Conservation (phyloP, 2,888 invertebrate genomes). For the Agonopterix alstromeriana region DNA sequence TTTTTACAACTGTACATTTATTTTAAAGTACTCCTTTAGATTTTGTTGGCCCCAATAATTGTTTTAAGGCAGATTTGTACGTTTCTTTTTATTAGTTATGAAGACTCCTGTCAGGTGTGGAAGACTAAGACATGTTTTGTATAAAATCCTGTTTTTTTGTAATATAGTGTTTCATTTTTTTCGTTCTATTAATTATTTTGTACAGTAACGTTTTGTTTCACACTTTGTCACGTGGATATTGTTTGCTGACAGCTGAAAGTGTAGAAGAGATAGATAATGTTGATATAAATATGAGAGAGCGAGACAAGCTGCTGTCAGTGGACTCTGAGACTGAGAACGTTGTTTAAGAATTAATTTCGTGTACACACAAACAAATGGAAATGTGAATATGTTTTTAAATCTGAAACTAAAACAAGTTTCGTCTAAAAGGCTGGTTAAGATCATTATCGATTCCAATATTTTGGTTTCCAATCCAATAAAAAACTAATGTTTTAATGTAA, state of each 20-base stretch:
- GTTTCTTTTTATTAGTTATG: background rate
- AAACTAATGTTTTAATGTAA: no score
- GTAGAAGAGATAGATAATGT: background rate
- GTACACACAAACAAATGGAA: background rate
- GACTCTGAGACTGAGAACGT: slow-evolving; percentile 2
- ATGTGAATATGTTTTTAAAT: no score
- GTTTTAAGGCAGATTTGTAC: background rate
- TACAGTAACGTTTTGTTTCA: slow-evolving; percentile 60
- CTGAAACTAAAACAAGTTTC: no score
- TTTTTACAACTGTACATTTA: slow-evolving; percentile 11
- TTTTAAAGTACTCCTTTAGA: slow-evolving; percentile 13
- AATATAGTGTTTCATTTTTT: slow-evolving; percentile 53
- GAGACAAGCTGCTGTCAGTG: slow-evolving; percentile 8
- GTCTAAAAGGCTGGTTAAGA: no score
- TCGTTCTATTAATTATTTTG: slow-evolving; percentile 44
- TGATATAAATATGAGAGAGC: slow-evolving; percentile 9
- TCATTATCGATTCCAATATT: no score
- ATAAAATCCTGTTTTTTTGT: slow-evolving; percentile 47
- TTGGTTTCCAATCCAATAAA: no score
- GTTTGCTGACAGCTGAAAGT: slow-evolving; percentile 9
- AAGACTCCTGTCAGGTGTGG: slow-evolving; percentile 11
- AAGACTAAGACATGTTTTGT: slow-evolving; percentile 32
- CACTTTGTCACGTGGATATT: slow-evolving; percentile 24
- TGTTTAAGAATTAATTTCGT: background rate
- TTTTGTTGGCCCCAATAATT: slow-evolving; percentile 1